Evolutionary conservation across 2,113 vertebrate species (phyloP).

Genomic region (Oryctolagus cuniculus): mOryCun1.1 NC_091444.1:77595001-77595500

Average conservation of each 20-base stretch:
- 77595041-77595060: background rate
- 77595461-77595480: too few relatives aligned
- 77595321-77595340: background rate
- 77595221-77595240: too few relatives aligned
- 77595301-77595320: background rate
- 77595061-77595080: background rate
- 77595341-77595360: background rate
- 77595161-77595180: too few relatives aligned
- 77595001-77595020: too few relatives aligned
- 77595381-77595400: background rate
- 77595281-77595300: background rate
- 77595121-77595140: background rate
- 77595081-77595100: background rate
- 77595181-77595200: too few relatives aligned
- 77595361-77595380: background rate
- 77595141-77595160: background rate
- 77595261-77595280: background rate
- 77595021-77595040: too few relatives aligned
- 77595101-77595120: background rate
- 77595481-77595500: too few relatives aligned
- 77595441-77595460: background rate
- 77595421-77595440: background rate
- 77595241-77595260: too few relatives aligned
- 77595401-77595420: background rate
- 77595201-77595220: too few relatives aligned